These are phyloP conservation scores for Puma concolor DNA, from an alignment of 2,113 vertebrate genomes.

Conservation along the genomic window DNA sequence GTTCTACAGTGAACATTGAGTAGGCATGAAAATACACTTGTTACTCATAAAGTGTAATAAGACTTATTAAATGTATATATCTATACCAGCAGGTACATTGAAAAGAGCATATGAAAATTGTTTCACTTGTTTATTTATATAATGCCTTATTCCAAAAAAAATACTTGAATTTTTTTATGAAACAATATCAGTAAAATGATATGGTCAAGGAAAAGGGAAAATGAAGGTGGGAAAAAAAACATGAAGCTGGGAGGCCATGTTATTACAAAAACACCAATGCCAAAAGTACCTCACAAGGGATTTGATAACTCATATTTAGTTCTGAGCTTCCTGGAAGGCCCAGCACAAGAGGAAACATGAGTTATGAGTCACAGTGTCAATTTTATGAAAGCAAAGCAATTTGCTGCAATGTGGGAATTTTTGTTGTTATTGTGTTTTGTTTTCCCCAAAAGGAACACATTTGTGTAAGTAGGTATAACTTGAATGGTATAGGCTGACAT, in stretches of 20 bases:
- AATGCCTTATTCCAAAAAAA: not conserved
- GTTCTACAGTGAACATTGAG: not conserved
- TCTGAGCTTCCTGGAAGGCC: conserved; percentile 7
- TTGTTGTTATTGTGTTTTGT: not conserved
- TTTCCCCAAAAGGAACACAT: not conserved
- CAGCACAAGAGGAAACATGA: conserved; percentile 2
- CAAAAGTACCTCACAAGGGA: not conserved
- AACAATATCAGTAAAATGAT: not conserved
- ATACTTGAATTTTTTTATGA: not conserved
- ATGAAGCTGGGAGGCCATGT: not conserved
- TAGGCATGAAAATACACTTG: not conserved
- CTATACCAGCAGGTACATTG: not conserved
- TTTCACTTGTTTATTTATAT: not conserved
- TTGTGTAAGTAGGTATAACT: not conserved
- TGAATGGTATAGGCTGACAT: not conserved
- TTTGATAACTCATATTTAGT: not conserved
- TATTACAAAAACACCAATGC: not conserved
- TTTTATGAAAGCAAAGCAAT: conserved; percentile 12
- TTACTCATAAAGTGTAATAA: not conserved
- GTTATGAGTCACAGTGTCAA: not conserved
- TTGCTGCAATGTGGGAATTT: not conserved
- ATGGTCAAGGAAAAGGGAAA: conserved; percentile 16
- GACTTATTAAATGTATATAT: not conserved
- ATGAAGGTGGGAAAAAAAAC: not conserved
- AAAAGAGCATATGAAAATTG: not conserved